Evolutionary conservation across 2,113 vertebrate species (phyloP).

Genomic region (Dinomys branickii): DNA sequence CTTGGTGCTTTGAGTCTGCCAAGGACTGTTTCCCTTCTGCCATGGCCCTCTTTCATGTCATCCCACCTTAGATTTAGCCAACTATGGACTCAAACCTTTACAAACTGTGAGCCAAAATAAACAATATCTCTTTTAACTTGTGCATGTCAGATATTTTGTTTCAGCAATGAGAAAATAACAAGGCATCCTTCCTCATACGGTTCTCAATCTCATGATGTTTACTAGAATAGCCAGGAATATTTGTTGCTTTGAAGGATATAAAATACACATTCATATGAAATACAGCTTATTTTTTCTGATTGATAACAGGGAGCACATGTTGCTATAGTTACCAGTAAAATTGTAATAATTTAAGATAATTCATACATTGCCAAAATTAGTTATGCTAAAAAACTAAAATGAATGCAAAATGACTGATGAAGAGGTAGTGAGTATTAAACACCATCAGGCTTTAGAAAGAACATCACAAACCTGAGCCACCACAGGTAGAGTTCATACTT

Average conservation of each 20-base stretch:
- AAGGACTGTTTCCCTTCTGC: not conserved
- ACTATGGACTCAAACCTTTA: not conserved
- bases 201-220: not conserved
- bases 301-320: not conserved
- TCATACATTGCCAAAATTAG: constrained; percentile 49
- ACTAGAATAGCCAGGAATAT: not conserved
- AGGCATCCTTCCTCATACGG: not conserved
- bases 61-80: not conserved
- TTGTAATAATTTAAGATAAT: constrained; percentile 52
- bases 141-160: not conserved
- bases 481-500: not conserved
- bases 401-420: constrained; percentile 39
- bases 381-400: constrained; percentile 56
- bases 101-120: not conserved
- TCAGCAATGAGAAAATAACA: not conserved
- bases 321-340: constrained; percentile 47
- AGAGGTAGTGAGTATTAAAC: constrained; percentile 36
- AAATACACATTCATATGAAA: constrained; percentile 25
- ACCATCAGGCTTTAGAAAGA: constrained; percentile 21
- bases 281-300: constrained; percentile 45
- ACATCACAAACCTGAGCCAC: not conserved
- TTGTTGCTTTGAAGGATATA: constrained; percentile 1
- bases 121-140: not conserved
- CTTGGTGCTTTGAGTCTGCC: not conserved
- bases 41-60: not conserved